These are phyloP conservation scores for Saccostrea glomerata DNA, from an alignment of 1,140 invertebrate genomes.

Conservation along the genomic window DNA sequence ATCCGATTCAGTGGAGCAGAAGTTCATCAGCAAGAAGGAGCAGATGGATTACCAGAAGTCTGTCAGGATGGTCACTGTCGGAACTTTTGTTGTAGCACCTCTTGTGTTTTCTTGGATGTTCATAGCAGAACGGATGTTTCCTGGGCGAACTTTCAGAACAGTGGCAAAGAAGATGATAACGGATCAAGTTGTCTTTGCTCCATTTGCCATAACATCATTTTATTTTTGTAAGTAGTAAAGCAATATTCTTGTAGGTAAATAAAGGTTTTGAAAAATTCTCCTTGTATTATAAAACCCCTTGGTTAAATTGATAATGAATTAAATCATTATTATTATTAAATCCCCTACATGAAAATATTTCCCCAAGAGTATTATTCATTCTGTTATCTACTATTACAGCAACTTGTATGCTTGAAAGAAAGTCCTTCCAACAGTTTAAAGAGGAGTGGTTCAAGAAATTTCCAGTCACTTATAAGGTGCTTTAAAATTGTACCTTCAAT, in stretches of 20 bases:
- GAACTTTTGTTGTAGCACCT: conserved; percentile 58
- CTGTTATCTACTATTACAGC: conserved; percentile 28
- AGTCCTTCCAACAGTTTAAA: conserved; percentile 22
- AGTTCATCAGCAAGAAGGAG: conserved; percentile 56
- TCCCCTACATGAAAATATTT: too few species aligned
- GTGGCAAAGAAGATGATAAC: conserved; percentile 58
- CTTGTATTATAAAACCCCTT: too few species aligned
- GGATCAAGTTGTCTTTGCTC: conserved; percentile 58
- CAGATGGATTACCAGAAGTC: conserved; percentile 56
- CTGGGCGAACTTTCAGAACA: conserved; percentile 52
- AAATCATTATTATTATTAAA: too few species aligned
- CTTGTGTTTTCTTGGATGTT: conserved; percentile 59
- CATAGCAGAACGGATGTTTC: conserved; percentile 57
- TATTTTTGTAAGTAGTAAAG: conserved; percentile 46
- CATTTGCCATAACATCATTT: conserved; percentile 59
- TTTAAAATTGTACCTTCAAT: too few species aligned
- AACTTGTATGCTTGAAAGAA: conserved; percentile 44
- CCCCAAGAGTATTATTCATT: not conserved
- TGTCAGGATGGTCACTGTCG: conserved; percentile 52
- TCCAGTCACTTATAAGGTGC: conserved; percentile 44
- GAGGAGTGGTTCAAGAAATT: conserved; percentile 45
- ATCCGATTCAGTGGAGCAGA: conserved; percentile 60
- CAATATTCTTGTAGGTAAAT: too few species aligned
- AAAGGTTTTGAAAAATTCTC: too few species aligned
- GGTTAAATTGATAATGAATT: too few species aligned